phyloP scores from a whole-genome alignment of 1,140 invertebrate species.

The Heliothis virescens region DNA sequence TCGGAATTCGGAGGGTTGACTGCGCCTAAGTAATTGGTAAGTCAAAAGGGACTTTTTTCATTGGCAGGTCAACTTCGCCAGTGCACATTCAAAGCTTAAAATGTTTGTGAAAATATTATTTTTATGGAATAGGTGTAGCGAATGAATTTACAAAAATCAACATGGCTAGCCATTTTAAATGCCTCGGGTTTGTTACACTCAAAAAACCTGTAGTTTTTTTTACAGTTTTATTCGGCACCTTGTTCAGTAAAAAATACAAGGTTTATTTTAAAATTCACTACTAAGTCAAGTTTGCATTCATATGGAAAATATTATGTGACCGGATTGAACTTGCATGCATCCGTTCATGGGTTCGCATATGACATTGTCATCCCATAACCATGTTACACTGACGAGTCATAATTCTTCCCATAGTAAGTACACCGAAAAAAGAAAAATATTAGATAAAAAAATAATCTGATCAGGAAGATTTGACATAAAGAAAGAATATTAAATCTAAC shows the following conservation, averaged over 20 bases:
- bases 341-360: not conserved
- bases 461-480: no score
- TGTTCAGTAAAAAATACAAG: not conserved
- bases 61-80: conserved; percentile 14
- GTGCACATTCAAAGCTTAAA: conserved; percentile 6
- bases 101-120: conserved; percentile 10
- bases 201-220: not conserved
- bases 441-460: not conserved
- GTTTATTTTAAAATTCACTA: not conserved
- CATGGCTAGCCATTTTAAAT: conserved; percentile 1
- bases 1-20: conserved; percentile 55
- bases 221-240: not conserved
- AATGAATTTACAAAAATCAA: conserved; percentile 13
- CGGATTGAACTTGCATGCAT: conserved; percentile 1
- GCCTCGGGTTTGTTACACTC: not conserved
- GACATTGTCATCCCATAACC: not conserved
- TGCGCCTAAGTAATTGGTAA: conserved; percentile 54
- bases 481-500: no score
- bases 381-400: not conserved
- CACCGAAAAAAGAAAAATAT: not conserved
- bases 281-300: conserved; percentile 13
- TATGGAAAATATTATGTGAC: conserved; percentile 5
- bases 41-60: conserved; percentile 40
- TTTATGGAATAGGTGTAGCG: conserved; percentile 14
- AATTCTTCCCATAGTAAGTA: not conserved